Evolutionary conservation across 2,113 vertebrate genomes (phyloP).

Genomic region (Falcunculus frontatus): DNA sequence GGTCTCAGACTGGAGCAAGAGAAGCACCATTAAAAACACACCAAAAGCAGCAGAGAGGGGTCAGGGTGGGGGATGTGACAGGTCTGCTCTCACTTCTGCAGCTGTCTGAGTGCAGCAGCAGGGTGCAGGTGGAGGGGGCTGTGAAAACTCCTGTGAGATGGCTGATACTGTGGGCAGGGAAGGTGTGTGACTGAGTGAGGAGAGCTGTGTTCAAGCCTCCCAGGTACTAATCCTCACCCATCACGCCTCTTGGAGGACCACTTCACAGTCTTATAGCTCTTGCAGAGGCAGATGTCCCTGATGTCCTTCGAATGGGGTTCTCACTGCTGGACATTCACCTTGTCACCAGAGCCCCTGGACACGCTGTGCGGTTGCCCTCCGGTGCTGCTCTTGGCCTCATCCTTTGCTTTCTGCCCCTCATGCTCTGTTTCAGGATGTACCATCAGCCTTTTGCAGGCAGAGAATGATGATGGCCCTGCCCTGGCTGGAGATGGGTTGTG

Average conservation of each 20-base stretch:
- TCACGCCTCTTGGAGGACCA: background rate
- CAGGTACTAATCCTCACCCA: background rate
- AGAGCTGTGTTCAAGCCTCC: background rate
- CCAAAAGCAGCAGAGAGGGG: background rate
- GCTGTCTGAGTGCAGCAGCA: accelerated
- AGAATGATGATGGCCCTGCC: background rate
- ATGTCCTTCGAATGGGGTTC: background rate
- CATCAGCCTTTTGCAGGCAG: accelerated
- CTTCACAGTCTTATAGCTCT: background rate
- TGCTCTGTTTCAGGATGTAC: background rate
- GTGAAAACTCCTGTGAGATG: background rate
- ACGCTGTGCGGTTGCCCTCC: accelerated
- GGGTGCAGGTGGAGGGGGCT: background rate
- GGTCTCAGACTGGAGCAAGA: background rate
- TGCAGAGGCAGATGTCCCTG: background rate
- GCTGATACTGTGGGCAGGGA: background rate
- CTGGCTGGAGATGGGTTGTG: background rate
- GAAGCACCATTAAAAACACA: background rate
- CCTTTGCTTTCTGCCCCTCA: background rate
- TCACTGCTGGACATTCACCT: background rate
- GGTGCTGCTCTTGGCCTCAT: background rate
- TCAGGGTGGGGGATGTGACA: background rate
- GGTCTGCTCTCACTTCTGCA: background rate
- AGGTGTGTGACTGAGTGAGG: accelerated
- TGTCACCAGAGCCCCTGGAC: background rate